Percentiles rank a stretch among this genome's conserved stretches.
Conservation (phyloP, 2,113 vertebrate species). For the Syrmaticus mikado region DNA sequence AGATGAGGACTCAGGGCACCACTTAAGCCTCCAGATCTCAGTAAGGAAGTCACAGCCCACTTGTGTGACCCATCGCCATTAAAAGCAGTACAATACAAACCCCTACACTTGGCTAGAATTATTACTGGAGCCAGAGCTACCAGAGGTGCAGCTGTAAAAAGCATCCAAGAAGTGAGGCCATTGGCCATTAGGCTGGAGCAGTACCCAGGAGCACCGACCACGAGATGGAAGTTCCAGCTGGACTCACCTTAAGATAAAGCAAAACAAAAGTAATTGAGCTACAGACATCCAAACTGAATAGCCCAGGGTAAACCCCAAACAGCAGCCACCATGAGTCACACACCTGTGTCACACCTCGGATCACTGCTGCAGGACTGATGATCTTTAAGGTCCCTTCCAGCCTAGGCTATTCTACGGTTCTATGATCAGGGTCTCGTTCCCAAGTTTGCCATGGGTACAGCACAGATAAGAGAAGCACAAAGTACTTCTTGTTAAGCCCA, state of each 20-base stretch:
- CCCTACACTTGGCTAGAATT: background rate
- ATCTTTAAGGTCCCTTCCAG: too few species aligned
- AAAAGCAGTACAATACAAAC: background rate
- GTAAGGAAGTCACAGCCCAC: background rate
- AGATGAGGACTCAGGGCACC: background rate
- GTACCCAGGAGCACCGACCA: background rate
- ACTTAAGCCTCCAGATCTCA: background rate
- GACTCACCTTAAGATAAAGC: background rate
- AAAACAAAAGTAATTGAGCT: background rate
- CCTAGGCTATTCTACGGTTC: too few species aligned
- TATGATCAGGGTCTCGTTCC: background rate
- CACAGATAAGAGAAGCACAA: background rate
- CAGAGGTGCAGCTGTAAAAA: background rate
- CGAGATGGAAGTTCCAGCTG: background rate
- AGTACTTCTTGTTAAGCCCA: background rate
- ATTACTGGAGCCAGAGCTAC: background rate
- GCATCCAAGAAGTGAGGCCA: background rate
- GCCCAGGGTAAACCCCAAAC: background rate
- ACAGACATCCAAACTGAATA: background rate
- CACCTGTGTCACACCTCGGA: background rate
- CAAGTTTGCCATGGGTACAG: background rate
- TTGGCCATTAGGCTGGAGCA: background rate
- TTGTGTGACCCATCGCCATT: fast-evolving
- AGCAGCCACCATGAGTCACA: background rate
- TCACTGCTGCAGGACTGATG: background rate